These are phyloP conservation scores for Nematolebias whitei DNA, from an alignment of 2,113 vertebrate genomes.

Conservation along the genomic window DNA sequence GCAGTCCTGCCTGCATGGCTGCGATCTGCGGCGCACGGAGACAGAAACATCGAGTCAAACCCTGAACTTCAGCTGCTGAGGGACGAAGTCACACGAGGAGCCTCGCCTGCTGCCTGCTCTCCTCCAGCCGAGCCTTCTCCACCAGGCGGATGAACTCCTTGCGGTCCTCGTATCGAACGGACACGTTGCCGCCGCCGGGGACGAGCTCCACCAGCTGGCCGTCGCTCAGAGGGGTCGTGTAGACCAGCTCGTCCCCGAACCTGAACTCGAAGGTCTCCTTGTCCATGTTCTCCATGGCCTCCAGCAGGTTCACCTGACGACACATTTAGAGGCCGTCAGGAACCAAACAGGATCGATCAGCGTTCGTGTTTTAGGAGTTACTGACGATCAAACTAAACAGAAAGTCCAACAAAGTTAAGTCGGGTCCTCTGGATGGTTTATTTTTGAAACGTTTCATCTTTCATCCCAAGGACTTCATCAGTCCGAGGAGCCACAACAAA, in stretches of 20 bases:
- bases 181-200: constrained; percentile 83
- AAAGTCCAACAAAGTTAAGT: too few relatives aligned
- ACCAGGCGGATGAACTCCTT: constrained; percentile 89
- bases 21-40: constrained; percentile 79
- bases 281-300: constrained; percentile 97
- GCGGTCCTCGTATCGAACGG: constrained; percentile 90
- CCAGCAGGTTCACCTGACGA: constrained; percentile 91
- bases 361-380: not conserved
- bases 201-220: constrained; percentile 89
- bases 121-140: constrained; percentile 89
- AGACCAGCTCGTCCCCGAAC: constrained; percentile 93
- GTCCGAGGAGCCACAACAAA: too few relatives aligned
- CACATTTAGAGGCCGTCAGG: constrained; percentile 17
- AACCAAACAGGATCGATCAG: not conserved
- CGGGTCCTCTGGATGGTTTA: too few relatives aligned
- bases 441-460: too few relatives aligned
- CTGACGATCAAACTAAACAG: too few relatives aligned
- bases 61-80: too few relatives aligned
- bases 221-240: constrained; percentile 92
- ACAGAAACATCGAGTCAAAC: not conserved
- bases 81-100: too few relatives aligned
- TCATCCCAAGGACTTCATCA: too few relatives aligned
- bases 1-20: constrained; percentile 92
- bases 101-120: constrained; percentile 92
- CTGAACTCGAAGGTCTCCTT: constrained; percentile 94